phyloP scores from a whole-genome alignment of 2,888 invertebrate species.

The Melanophora roralis region DNA sequence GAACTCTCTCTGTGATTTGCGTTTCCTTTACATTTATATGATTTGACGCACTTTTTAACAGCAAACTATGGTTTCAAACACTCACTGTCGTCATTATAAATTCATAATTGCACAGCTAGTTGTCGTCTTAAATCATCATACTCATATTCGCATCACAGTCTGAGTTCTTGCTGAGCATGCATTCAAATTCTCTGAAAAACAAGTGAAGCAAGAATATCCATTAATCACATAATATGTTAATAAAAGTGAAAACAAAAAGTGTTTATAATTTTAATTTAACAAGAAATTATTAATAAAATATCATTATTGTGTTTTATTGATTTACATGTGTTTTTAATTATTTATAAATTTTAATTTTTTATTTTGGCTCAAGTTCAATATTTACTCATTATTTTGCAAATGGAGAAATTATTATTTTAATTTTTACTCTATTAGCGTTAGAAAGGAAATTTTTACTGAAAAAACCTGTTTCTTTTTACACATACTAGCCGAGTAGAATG shows the following conservation, averaged over 20 bases:
- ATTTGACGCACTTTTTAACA: slow-evolving; percentile 20
- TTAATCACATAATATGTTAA: neutral
- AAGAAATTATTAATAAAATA: neutral
- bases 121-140: slow-evolving; percentile 50
- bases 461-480: no score
- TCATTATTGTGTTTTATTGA: neutral
- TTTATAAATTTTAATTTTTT: slow-evolving; percentile 12
- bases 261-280: slow-evolving; percentile 1
- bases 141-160: slow-evolving; percentile 90
- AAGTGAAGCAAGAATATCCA: slow-evolving; percentile 36
- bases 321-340: neutral
- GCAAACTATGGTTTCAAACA: slow-evolving; percentile 39
- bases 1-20: slow-evolving; percentile 90
- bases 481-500: no score
- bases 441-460: no score
- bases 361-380: neutral
- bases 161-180: slow-evolving; percentile 92
- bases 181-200: slow-evolving; percentile 65
- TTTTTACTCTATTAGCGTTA: no score
- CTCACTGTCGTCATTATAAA: slow-evolving; percentile 46
- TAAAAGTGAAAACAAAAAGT: slow-evolving; percentile 15
- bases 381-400: no score
- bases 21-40: slow-evolving; percentile 75
- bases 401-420: no score
- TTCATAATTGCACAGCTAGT: slow-evolving; percentile 47